phyloP scores from a whole-genome alignment of 2,113 vertebrate genomes.

The Lycaon pictus region DNA sequence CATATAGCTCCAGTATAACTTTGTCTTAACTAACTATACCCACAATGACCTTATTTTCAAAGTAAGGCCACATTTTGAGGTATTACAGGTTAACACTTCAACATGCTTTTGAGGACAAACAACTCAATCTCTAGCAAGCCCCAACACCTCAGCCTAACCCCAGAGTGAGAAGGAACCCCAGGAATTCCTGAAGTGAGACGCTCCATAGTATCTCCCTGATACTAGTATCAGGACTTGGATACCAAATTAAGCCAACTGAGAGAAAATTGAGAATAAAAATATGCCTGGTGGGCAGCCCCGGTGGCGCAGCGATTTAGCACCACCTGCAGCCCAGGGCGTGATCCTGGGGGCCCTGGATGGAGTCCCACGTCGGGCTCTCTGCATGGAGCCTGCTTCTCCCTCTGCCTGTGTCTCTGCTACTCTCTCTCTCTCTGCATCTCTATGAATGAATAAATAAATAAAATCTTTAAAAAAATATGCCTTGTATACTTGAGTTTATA shows the following conservation, averaged over 20 bases:
- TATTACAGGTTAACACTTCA: background rate
- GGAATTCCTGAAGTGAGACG: slow-evolving; percentile 30
- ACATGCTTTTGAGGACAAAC: background rate
- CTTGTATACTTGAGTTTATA: background rate
- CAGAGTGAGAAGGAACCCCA: background rate
- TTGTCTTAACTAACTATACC: slow-evolving; percentile 24
- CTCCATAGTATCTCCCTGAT: background rate
- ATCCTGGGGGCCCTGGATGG: no score
- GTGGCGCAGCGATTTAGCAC: no score
- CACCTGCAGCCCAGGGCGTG: no score
- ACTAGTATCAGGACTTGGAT: background rate
- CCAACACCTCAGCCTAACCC: background rate
- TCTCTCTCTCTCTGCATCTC: no score
- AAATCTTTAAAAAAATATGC: background rate
- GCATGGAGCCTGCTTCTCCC: no score
- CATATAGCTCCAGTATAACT: background rate
- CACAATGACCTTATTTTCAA: background rate
- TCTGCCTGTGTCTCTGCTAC: no score
- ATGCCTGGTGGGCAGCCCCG: background rate
- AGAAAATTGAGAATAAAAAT: slow-evolving; percentile 22
- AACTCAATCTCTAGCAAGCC: background rate
- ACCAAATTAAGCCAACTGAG: background rate
- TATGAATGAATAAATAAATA: no score
- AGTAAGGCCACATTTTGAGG: background rate
- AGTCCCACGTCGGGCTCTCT: no score